phyloP scores from a whole-genome alignment of 1,140 invertebrate species.

The Diuraphis noxia region DNA sequence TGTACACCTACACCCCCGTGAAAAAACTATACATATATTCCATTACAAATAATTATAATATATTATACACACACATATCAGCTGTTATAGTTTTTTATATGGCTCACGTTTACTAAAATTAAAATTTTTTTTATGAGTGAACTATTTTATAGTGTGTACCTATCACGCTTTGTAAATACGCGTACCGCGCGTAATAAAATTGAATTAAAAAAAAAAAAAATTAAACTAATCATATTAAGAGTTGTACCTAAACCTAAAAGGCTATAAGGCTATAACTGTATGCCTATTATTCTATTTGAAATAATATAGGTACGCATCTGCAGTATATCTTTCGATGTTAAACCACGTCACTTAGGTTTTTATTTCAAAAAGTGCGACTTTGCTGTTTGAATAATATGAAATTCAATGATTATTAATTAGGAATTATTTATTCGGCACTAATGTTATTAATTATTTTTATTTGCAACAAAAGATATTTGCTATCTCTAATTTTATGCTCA shows the following conservation, averaged over 20 bases:
- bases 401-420: not conserved
- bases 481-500: not conserved
- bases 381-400: not conserved
- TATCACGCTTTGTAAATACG: not conserved
- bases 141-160: not conserved
- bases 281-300: not conserved
- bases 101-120: not conserved
- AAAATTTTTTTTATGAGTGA: not conserved
- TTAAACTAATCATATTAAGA: not conserved
- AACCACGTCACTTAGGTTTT: not conserved
- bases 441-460: not conserved
- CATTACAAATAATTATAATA: not conserved
- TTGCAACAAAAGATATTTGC: not conserved
- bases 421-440: not conserved
- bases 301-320: not conserved
- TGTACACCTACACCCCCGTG: not conserved
- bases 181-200: not conserved
- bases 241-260: not conserved
- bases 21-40: not conserved
- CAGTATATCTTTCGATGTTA: not conserved
- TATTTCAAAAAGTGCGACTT: not conserved
- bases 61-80: too few species aligned
- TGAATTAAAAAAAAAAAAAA: not conserved
- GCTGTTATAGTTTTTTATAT: not conserved
- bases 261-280: too few species aligned